Evolutionary conservation across 2,888 invertebrate species (phyloP), one percentile per base, ranked within the genome.

Genomic region (Tiliacea aurago): DNA sequence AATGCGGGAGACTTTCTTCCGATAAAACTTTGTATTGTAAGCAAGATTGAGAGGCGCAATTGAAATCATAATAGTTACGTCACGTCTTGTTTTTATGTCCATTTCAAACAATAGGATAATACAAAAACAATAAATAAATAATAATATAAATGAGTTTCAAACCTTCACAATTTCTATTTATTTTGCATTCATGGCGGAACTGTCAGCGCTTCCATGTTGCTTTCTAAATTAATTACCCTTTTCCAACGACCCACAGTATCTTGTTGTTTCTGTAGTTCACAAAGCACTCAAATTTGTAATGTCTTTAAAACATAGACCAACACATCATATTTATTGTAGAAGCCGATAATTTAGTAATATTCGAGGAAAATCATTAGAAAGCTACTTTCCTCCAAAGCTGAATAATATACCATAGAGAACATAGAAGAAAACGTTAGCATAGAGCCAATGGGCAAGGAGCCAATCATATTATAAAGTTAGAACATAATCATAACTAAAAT

Each of bases 161-260:
- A 95, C 95, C 96, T 95, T 92, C 91, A 91, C 91, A 95, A 94
- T 95, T 95, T 95, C 94, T 96, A 96, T 96, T 96, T 96, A 96
- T 96, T 96, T 96, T 96, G 96, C 96, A 95, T 96, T 96, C 96
- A 96, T 96, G 96, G 96, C 96, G 96, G 96, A 96, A 96, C 96
- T 96, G 96, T 96, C 96, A 96, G 92, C 92, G 95, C 96, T 96
- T 96, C 96, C 96, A 96, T 96, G 96, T 96, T 96, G 96, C 96
- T 96, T 96, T 96, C 96, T 96, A 94, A 92, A 92, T 88, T 90
- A 88, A 88, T 89, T 86, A 86, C 81, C 74, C 80, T 84, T 87
- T 81, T 86, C 73, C 79, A 74, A 78, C 73, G 67, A 79, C 64
- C 67, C 72, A 78, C 75, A 76, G 58, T 71, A 73, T 75, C 66